Percentiles rank a stretch among this genome's conserved stretches.
These are phyloP conservation scores for Drosophila fungiperda DNA, from an alignment of 2,888 invertebrate species.

Conservation along the genomic window DNA sequence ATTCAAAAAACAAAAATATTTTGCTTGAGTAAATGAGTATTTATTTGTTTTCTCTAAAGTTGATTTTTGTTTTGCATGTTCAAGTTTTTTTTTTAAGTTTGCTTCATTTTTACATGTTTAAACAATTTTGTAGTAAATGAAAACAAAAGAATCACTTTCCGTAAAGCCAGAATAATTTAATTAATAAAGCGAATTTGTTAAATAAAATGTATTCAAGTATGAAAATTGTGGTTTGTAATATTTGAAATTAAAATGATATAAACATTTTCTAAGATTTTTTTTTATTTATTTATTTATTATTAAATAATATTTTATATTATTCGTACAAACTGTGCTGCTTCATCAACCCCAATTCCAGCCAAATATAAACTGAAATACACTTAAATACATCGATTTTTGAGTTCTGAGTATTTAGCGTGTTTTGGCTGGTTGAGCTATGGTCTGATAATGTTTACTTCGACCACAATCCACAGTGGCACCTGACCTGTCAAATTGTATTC, in stretches of 20 bases:
- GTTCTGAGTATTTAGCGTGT: background rate
- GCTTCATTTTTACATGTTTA: background rate
- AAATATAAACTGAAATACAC: background rate
- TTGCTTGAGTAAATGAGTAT: background rate
- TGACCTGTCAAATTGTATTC: constrained; percentile 19
- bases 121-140: background rate
- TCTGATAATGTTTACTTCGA: background rate
- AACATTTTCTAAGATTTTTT: background rate
- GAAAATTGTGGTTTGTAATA: background rate
- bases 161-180: background rate
- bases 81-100: background rate
- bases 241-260: background rate
- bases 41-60: background rate
- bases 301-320: background rate
- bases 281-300: background rate
- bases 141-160: background rate
- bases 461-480: constrained; percentile 10
- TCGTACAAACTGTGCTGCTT: background rate
- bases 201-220: background rate
- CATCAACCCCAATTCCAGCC: background rate
- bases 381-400: background rate
- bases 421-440: background rate
- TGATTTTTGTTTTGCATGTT: background rate
- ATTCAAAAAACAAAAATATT: background rate
- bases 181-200: background rate